These are phyloP conservation scores for Apis dorsata DNA, from an alignment of 1,140 invertebrate genomes.

Conservation along the genomic window DNA sequence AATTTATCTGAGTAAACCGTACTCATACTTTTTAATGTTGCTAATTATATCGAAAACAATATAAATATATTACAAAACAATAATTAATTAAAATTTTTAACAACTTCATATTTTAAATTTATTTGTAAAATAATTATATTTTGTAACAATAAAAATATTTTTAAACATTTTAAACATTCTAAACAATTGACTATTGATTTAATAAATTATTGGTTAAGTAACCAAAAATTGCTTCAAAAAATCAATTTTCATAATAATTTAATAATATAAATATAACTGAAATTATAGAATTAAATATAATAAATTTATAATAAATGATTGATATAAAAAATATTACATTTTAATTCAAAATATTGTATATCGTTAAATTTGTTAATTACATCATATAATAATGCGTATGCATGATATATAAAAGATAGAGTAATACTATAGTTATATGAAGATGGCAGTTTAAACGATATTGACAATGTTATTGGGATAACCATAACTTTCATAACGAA, in stretches of 20 bases:
- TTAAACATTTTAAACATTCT: too few relatives aligned
- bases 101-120: background rate
- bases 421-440: background rate
- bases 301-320: background rate
- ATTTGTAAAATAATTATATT: background rate
- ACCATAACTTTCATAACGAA: background rate
- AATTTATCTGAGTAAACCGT: conserved; percentile 8
- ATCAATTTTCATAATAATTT: background rate
- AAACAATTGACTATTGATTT: background rate
- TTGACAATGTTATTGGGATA: conserved; percentile 2
- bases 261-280: too few relatives aligned
- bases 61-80: background rate
- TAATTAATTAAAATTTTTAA: background rate
- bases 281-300: background rate
- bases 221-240: background rate
- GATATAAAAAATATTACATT: background rate
- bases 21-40: conserved; percentile 6
- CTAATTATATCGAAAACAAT: conserved; percentile 9
- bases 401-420: background rate
- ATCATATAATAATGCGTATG: conserved; percentile 4
- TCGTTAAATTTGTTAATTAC: conserved; percentile 16
- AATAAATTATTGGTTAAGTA: background rate
- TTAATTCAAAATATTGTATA: background rate
- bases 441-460: conserved; percentile 41
- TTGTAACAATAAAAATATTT: background rate